Base-by-base conservation (phyloP, 1,140 invertebrate genomes). In the Drosophila willistoni region DNA sequence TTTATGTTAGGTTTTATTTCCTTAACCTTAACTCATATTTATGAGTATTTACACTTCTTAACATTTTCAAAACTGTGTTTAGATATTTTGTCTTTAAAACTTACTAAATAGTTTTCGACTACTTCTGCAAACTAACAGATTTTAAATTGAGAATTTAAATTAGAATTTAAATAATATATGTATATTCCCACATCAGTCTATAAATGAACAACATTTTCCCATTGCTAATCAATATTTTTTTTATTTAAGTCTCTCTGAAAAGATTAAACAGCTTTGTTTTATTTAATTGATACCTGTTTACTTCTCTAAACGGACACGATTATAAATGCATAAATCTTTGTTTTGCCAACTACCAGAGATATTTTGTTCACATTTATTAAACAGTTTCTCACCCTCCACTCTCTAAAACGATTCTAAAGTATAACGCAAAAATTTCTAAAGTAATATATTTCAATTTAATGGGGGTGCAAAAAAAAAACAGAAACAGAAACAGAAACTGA, bases 291-390 rank as follows among this genome's bases (percentile, higher is more conserved):
- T 47, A 47, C 14, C 4, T 51, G 44, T 51, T 22, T 51, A 51
- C 3, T 51, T 29, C 33, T 33, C 60, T 67, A 70, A 77, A 77
- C 63, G 59, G 60, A 70, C 69, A 64, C 73, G 63, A 77, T 76
- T 77, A 70, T 77, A 70, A 64, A 60, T 77, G 73, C 73, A 77
- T 77, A 60, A 64, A 77, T 77, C 73, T 77, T 59, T 39, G 56
- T 36, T 29, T 59, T 22, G 44, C 19, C 7, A 19, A 51, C 44
- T 51, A 51, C 44, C 44, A 22, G n/a, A 34, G 33, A 36, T 47
- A 19, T 36, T 57, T 57, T 57, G 55, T 57, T 34, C 33, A 36
- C 56, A 59, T 59, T 39, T n/a, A 59, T 59, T 59, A 51, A 51
- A 22, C 44, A 12, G 7, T 59, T 17, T 59, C 34, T 34, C 5